Percentiles rank a stretch among this genome's conserved stretches.
phyloP scores from a whole-genome alignment of 2,113 vertebrate genomes.

The Athene cunicularia region DNA sequence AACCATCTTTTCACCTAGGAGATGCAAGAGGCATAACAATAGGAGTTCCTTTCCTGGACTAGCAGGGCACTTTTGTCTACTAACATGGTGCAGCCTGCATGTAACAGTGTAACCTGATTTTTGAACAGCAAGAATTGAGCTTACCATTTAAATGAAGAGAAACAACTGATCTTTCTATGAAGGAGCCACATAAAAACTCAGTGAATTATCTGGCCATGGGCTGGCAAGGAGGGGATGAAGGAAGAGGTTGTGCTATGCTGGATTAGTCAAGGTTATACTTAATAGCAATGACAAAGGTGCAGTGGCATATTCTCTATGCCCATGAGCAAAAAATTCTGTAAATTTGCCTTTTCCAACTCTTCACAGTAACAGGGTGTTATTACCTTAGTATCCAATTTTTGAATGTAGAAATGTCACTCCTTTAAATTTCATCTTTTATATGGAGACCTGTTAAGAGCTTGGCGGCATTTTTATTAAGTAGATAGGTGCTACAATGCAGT shows the following conservation, averaged over 20 bases:
- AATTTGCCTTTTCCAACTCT: not conserved
- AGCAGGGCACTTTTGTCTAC: not conserved
- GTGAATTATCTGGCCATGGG: not conserved
- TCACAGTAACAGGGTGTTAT: not conserved
- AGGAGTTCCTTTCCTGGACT: not conserved
- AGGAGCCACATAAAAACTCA: not conserved
- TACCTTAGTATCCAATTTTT: not conserved
- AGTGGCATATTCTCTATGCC: not conserved
- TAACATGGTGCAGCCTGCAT: not conserved
- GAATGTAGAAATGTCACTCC: not conserved
- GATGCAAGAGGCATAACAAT: not conserved
- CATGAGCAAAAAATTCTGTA: not conserved
- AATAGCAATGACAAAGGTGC: not conserved
- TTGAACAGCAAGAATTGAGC: not conserved
- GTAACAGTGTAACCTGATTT: not conserved
- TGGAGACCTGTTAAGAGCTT: not conserved
- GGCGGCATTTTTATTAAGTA: not conserved
- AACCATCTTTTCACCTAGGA: not conserved
- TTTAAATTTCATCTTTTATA: not conserved
- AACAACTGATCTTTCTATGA: not conserved
- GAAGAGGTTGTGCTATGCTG: rapidly evolving
- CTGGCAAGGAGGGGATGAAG: not conserved
- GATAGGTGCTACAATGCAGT: not conserved
- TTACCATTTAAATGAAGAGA: not conserved
- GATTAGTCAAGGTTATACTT: not conserved